Evolutionary conservation across 2,888 invertebrate species (phyloP).

Genomic region (Tromatobia lineatoria): DNA sequence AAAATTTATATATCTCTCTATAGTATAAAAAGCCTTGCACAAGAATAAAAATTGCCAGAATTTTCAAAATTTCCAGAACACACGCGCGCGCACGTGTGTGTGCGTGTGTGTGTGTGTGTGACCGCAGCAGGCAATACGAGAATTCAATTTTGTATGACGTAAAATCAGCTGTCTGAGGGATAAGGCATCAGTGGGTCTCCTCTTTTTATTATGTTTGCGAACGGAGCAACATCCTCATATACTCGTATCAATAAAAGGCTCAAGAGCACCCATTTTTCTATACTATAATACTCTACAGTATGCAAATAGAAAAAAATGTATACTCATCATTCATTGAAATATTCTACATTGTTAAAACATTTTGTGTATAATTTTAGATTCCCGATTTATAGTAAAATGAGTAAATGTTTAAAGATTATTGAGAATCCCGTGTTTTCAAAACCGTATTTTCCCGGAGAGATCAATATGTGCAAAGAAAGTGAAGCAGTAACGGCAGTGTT

Average conservation of each 20-base stretch:
- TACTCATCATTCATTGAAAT: neutral
- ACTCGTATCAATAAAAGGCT: neutral
- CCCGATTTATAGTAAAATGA: too few species aligned
- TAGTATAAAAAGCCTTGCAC: too few species aligned
- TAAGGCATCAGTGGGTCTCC: neutral
- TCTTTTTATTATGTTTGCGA: constrained; percentile 1
- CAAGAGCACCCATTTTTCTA: neutral
- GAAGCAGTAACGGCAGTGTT: too few species aligned
- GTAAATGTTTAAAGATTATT: too few species aligned
- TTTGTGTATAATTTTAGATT: too few species aligned
- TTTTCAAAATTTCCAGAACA: neutral
- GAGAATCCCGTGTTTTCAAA: too few species aligned
- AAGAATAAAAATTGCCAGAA: too few species aligned
- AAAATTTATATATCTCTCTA: neutral
- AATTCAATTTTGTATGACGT: constrained; percentile 46
- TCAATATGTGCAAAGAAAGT: too few species aligned
- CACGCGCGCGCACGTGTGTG: too few species aligned
- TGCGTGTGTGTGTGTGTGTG: neutral
- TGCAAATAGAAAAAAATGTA: neutral
- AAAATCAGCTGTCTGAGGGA: constrained; percentile 15
- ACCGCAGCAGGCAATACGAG: constrained; percentile 36
- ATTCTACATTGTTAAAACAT: neutral
- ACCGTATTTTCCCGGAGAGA: too few species aligned
- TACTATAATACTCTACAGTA: neutral
- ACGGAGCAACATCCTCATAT: constrained; percentile 2